Conservation (phyloP, 2,888 invertebrate species). For the Caenorhabditis sp. region DNA sequence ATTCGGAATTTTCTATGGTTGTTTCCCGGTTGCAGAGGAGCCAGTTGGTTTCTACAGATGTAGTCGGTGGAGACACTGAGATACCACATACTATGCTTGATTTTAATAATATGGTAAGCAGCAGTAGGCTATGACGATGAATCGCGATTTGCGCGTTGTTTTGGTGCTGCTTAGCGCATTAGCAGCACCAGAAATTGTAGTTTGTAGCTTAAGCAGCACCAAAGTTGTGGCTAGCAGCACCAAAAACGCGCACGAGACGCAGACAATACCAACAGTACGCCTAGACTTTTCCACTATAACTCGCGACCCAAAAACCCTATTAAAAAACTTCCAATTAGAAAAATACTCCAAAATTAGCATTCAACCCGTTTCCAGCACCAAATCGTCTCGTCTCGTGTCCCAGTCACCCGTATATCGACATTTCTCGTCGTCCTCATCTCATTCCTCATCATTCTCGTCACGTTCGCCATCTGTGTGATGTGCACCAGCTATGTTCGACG, state of each 20-base stretch:
- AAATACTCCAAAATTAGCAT: background rate
- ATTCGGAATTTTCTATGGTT: conserved; percentile 5
- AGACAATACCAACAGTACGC: too few relatives aligned
- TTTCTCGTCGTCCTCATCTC: conserved; percentile 52
- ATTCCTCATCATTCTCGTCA: conserved; percentile 37
- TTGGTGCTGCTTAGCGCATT: background rate
- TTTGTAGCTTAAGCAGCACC: background rate
- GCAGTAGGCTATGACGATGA: too few relatives aligned
- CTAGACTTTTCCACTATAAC: too few relatives aligned
- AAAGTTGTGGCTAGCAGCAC: background rate
- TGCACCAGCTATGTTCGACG: conserved; percentile 45
- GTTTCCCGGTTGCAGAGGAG: conserved; percentile 18
- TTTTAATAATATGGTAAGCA: conserved; percentile 58
- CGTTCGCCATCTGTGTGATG: conserved; percentile 52
- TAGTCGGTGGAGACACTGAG: conserved; percentile 42
- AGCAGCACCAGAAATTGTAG: conserved; percentile 2
- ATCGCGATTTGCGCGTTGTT: too few relatives aligned
- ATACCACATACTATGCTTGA: conserved; percentile 46
- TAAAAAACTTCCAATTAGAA: too few relatives aligned
- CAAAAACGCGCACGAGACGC: background rate
- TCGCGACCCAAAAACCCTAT: too few relatives aligned
- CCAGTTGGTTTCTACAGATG: conserved; percentile 44
- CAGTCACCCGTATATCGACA: conserved; percentile 45
- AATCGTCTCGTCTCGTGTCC: conserved; percentile 39
- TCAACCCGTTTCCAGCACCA: conserved; percentile 45